A percentile compares a stretch with the other conserved stretches of the same genome.
phyloP scores from a whole-genome alignment of 2,888 invertebrate species.

The Tiphia femorata region DNA sequence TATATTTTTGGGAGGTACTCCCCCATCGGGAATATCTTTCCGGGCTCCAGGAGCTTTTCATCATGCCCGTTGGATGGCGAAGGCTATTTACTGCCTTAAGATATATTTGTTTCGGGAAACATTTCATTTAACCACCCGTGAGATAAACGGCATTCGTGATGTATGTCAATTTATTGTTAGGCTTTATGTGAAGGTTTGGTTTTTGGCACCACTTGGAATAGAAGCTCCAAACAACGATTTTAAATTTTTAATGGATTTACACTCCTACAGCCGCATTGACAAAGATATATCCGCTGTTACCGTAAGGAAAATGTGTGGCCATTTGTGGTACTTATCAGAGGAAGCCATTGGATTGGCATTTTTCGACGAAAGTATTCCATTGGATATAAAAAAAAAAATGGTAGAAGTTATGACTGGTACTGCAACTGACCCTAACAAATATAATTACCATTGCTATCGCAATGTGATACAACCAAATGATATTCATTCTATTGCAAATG shows the following conservation, averaged over 20 bases:
- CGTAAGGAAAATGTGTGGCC: conserved; percentile 9
- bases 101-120: conserved; percentile 10
- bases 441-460: no score
- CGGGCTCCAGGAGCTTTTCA: conserved; percentile 2
- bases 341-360: conserved; percentile 14
- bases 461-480: no score
- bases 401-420: neutral
- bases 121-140: no score
- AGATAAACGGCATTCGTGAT: no score
- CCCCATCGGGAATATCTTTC: neutral
- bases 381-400: conserved; percentile 10
- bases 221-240: neutral
- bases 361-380: conserved; percentile 16
- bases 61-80: conserved; percentile 13
- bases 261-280: neutral
- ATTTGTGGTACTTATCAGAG: conserved; percentile 25
- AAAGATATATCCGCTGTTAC: conserved; percentile 11
- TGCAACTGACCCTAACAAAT: no score
- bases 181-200: neutral
- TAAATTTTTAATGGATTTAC: conserved; percentile 6
- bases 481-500: no score
- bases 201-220: neutral
- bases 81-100: conserved; percentile 8
- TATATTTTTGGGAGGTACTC: neutral
- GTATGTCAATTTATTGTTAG: neutral